A percentile compares a stretch with the other conserved stretches of the same genome.
Conservation (phyloP, 2,797 vertebrate genomes). For the Streptopelia turtur region DNA sequence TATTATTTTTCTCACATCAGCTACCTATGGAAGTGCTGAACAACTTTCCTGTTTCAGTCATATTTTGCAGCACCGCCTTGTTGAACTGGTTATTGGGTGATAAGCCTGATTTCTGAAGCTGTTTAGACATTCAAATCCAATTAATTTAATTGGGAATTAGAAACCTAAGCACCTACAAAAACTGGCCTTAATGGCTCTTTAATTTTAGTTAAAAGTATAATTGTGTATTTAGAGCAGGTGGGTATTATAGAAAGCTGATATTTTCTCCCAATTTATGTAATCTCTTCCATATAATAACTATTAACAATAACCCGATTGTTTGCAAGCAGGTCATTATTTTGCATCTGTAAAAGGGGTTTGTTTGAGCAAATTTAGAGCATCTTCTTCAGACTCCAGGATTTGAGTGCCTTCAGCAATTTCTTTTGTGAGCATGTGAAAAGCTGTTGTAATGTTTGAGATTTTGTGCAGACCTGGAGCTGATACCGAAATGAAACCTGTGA, state of each 20-base stretch:
- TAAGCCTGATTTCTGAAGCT: slow-evolving; percentile 15
- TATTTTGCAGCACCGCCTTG: background rate
- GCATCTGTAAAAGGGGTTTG: background rate
- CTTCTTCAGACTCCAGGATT: background rate
- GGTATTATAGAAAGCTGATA: slow-evolving; percentile 11
- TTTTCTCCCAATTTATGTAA: slow-evolving; percentile 14
- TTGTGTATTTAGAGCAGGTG: slow-evolving; percentile 34
- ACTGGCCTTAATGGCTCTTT: slow-evolving; percentile 11
- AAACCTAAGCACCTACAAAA: slow-evolving; percentile 33
- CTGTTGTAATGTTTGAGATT: background rate
- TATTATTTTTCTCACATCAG: background rate
- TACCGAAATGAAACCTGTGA: background rate
- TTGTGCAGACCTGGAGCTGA: slow-evolving; percentile 31
- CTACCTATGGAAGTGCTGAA: background rate
- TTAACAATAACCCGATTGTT: slow-evolving; percentile 27
- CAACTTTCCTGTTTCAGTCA: background rate
- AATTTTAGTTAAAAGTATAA: slow-evolving; percentile 39
- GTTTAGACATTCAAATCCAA: slow-evolving; percentile 47
- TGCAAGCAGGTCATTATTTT: slow-evolving; percentile 47
- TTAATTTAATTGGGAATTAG: slow-evolving; percentile 60
- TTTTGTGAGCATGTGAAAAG: background rate
- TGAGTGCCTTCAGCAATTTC: slow-evolving; percentile 32
- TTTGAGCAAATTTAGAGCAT: slow-evolving; percentile 22
- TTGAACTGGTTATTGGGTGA: background rate
- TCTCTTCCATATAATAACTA: background rate